Percentiles rank a stretch among this genome's conserved stretches.
phyloP scores from a whole-genome alignment of 2,888 invertebrate species.

The Dorcus hopei region DNA sequence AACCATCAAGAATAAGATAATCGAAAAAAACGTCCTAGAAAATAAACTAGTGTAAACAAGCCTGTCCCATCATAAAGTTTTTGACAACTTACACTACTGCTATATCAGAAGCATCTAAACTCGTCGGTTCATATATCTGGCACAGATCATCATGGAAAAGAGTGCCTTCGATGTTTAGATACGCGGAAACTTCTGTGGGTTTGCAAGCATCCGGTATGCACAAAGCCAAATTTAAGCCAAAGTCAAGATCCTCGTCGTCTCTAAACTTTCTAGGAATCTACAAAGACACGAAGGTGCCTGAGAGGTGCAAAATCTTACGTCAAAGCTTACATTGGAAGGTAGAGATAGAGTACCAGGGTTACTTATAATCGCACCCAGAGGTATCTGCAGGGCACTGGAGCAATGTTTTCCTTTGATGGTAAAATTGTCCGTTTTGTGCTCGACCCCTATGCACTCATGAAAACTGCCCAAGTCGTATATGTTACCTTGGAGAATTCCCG shows the following conservation, averaged over 20 bases:
- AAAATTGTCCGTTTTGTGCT: neutral
- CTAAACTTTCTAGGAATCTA: neutral
- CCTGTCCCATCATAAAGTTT: neutral
- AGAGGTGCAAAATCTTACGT: too few relatives aligned
- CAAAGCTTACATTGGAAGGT: too few relatives aligned
- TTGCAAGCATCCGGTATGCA: constrained; percentile 11
- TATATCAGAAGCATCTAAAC: neutral
- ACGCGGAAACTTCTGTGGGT: constrained; percentile 6
- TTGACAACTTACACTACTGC: neutral
- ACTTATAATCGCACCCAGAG: too few relatives aligned
- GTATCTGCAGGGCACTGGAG: too few relatives aligned
- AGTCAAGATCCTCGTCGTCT: neutral
- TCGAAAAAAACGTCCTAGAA: neutral
- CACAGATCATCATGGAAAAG: neutral
- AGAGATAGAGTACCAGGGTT: too few relatives aligned
- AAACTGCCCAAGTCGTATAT: constrained; percentile 22
- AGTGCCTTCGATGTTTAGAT: neutral
- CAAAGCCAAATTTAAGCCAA: neutral
- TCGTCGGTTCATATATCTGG: neutral
- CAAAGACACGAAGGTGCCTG: neutral
- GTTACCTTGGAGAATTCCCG: constrained; percentile 23
- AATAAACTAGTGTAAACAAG: neutral
- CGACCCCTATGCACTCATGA: constrained; percentile 21
- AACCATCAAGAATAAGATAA: neutral
- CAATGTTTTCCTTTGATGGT: constrained; percentile 15